A percentile compares a stretch with the other conserved stretches of the same genome.
Conservation (phyloP, 2,113 vertebrate species). For the Symphodus melops region DNA sequence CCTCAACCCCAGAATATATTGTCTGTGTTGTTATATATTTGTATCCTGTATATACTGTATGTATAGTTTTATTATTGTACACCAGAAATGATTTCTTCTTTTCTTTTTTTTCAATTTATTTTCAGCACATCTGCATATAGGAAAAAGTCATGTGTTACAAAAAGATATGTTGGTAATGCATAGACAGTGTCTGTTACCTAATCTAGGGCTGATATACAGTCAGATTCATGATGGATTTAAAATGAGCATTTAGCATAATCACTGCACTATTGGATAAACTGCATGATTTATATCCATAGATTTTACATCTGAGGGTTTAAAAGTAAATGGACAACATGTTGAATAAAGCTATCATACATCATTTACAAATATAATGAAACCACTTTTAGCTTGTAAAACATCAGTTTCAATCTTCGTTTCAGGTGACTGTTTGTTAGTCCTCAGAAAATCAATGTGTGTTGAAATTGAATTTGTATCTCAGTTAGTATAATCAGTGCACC, state of each 20-base stretch:
- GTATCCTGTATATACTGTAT: background rate
- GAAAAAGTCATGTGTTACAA: no score
- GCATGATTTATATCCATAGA: background rate
- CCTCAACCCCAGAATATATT: background rate
- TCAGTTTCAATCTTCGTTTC: slow-evolving; percentile 1
- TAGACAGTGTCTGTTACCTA: no score
- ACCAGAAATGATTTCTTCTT: background rate
- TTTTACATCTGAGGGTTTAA: no score
- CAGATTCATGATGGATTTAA: no score
- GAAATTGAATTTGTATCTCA: background rate
- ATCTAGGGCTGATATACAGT: no score
- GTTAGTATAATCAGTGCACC: background rate
- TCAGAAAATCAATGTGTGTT: background rate
- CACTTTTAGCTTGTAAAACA: slow-evolving; percentile 7
- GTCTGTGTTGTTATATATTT: background rate
- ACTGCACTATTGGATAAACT: no score
- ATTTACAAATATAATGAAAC: background rate
- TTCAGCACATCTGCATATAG: no score
- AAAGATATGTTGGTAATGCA: no score
- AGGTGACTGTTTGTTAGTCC: slow-evolving; percentile 1
- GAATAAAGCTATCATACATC: background rate
- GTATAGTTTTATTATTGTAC: background rate
- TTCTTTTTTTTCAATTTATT: no score
- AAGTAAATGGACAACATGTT: background rate
- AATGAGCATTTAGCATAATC: no score